Evolutionary conservation across 2,888 invertebrate genomes (phyloP).

Genomic region (Chloroclysta siterata): DNA sequence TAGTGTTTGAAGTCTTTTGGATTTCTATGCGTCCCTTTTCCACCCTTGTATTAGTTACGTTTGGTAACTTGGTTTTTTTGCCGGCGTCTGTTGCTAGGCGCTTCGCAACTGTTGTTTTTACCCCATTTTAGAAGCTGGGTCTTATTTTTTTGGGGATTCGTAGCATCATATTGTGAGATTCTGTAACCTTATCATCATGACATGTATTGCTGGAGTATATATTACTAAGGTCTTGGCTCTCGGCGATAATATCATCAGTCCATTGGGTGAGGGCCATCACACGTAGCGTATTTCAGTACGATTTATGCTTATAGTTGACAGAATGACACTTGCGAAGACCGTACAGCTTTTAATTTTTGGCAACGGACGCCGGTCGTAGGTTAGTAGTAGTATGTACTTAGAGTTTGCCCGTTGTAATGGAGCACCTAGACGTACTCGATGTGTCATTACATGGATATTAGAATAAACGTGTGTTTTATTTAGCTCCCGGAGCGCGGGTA

Average conservation of each 20-base stretch:
- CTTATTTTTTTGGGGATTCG: conserved; percentile 9
- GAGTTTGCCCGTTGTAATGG: conserved; percentile 78
- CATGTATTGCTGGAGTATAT: neutral
- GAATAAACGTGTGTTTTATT: conserved; percentile 83
- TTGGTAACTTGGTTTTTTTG: conserved; percentile 62
- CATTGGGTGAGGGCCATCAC: neutral
- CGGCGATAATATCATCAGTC: neutral
- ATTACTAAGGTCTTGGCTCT: neutral
- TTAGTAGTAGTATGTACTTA: conserved; percentile 70
- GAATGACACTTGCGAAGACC: conserved; percentile 31
- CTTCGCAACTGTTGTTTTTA: conserved; percentile 35
- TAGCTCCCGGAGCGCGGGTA: conserved; percentile 66
- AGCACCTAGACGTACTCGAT: conserved; percentile 77
- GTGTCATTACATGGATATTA: conserved; percentile 84
- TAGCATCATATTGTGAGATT: conserved; percentile 16
- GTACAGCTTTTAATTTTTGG: conserved; percentile 42
- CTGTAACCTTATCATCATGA: neutral
- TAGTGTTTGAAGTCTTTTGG: conserved; percentile 42
- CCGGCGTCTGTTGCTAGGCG: conserved; percentile 50
- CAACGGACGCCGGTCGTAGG: conserved; percentile 64
- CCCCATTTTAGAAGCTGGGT: conserved; percentile 5
- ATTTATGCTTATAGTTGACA: conserved; percentile 32
- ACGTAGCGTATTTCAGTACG: neutral
- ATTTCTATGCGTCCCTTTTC: conserved; percentile 50
- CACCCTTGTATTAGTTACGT: conserved; percentile 67